Evolutionary conservation across 1,140 invertebrate species (phyloP).

Genomic region (Caenorhabditis brenneri): DNA sequence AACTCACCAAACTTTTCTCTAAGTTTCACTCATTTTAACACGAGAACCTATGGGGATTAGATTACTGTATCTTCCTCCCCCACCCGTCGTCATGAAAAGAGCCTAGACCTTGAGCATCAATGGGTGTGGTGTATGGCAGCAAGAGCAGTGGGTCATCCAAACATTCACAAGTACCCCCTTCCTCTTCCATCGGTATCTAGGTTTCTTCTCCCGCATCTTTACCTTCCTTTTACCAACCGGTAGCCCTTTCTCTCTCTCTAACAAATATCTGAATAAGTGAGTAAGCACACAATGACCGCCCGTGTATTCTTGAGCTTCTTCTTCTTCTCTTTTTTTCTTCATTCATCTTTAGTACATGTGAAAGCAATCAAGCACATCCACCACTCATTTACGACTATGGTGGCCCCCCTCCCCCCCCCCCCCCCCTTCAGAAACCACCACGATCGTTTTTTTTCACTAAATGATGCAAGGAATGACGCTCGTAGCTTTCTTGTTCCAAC

Average conservation of each 20-base stretch:
- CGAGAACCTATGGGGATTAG: neutral
- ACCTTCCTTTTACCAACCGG: neutral
- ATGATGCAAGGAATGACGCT: constrained; percentile 6
- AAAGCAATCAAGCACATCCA: constrained; percentile 42
- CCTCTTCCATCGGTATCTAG: neutral
- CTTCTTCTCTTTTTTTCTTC: neutral
- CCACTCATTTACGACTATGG: constrained; percentile 29
- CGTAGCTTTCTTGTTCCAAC: neutral
- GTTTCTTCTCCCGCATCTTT: constrained; percentile 43
- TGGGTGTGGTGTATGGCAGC: constrained; percentile 21
- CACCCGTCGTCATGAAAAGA: constrained; percentile 32
- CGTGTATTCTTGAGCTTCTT: neutral
- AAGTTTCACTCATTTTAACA: neutral
- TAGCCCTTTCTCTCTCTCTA: neutral
- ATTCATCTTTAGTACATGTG: constrained; percentile 18
- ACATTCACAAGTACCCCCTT: constrained; percentile 26
- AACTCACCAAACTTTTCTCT: constrained; percentile 17
- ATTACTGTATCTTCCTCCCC: constrained; percentile 27
- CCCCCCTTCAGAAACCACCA: no score
- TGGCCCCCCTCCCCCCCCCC: neutral
- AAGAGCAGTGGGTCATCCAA: constrained; percentile 42
- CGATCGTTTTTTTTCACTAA: neutral
- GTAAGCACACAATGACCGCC: constrained; percentile 32
- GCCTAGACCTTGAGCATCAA: neutral
- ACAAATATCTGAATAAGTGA: constrained; percentile 44